Evolutionary conservation across 2,797 vertebrate genomes (phyloP), one percentile per base, ranked within the genome.

Genomic region (Acipenser ruthenus): DNA sequence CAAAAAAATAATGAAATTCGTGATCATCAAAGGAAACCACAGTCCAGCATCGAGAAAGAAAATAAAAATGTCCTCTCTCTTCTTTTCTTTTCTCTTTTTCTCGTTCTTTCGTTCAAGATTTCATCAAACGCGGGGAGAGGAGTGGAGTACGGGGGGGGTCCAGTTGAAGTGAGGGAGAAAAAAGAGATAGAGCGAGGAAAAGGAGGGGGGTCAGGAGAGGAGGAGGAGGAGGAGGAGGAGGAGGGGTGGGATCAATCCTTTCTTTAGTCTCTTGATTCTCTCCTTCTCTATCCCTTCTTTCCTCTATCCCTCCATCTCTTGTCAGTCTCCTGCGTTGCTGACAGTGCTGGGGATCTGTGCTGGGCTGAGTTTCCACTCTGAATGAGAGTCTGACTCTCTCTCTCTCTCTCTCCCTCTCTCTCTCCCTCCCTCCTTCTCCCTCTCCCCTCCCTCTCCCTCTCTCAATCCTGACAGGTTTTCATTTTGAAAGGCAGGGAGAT

Each of bases 401-500:
- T 52, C 49, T 48, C 50, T 15, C 10, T n/a, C 10, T 63, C n/a
- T 65, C 50, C 23, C 37, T 65, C 63, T 50, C 50, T 62, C 50
- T 67, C 62, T 68, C 67, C 63, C 48, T 66, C 55, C 6, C 60
- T 47, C 47, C 23, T 48, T 8, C 58, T 72, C 55, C 62, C 67
- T 58, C 18, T 56, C 59, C 68, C 81, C 72, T 74, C 65, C 64
- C 64, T 53, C 73, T 23, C 49, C 58, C 51, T 67, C 15, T 70
- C 67, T n/a, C 68, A 55, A 64, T 71, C 67, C 68, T 73, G 75
- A 56, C 69, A 61, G 23, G 62, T 70, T 75, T 80, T 72, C 68
- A 73, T 71, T 78, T 82, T 73, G 80, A 80, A 83, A 76, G 81
- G 75, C 83, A 80, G 73, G 78, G 84, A 83, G 80, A 76, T 80